Conservation (phyloP, 2,888 invertebrate genomes). For the Rhamphomyia laevipes region DNA sequence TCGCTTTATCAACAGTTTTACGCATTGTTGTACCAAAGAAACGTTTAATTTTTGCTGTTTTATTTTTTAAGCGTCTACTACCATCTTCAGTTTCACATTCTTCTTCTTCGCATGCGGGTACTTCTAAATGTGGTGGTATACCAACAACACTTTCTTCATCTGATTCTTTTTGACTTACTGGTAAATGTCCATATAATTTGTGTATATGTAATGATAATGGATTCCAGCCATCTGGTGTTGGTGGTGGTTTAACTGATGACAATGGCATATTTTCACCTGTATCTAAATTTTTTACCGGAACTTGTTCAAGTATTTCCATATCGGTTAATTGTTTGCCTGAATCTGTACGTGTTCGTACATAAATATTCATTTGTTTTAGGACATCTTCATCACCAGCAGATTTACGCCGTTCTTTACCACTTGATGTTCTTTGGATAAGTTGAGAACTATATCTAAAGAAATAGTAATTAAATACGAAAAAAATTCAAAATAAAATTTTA, state of each 20-base stretch:
- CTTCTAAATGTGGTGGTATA: slow-evolving; percentile 37
- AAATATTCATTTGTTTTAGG: slow-evolving; percentile 55
- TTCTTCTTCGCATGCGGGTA: slow-evolving; percentile 34
- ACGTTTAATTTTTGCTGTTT: slow-evolving; percentile 54
- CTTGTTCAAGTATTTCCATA: slow-evolving; percentile 86
- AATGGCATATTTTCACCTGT: slow-evolving; percentile 86
- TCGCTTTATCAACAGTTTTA: slow-evolving; percentile 83
- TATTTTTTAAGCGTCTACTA: slow-evolving; percentile 37
- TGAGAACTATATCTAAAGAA: neutral
- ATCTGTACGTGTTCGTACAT: slow-evolving; percentile 69
- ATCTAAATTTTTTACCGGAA: slow-evolving; percentile 70
- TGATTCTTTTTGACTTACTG: slow-evolving; percentile 72
- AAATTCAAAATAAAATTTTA: neutral
- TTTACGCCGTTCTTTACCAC: slow-evolving; percentile 52
- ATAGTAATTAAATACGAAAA: neutral
- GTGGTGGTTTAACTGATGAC: slow-evolving; percentile 58
- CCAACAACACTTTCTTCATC: slow-evolving; percentile 65
- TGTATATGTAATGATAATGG: slow-evolving; percentile 91
- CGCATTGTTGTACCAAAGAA: slow-evolving; percentile 83
- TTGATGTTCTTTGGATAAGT: slow-evolving; percentile 5
- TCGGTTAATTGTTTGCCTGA: slow-evolving; percentile 81
- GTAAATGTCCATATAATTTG: slow-evolving; percentile 65
- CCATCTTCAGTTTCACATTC: slow-evolving; percentile 36
- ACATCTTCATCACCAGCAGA: slow-evolving; percentile 74
- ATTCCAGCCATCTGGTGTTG: slow-evolving; percentile 73